phyloP scores from a whole-genome alignment of 2,797 vertebrate species.

The Paratrypauchen microcephalus region DNA sequence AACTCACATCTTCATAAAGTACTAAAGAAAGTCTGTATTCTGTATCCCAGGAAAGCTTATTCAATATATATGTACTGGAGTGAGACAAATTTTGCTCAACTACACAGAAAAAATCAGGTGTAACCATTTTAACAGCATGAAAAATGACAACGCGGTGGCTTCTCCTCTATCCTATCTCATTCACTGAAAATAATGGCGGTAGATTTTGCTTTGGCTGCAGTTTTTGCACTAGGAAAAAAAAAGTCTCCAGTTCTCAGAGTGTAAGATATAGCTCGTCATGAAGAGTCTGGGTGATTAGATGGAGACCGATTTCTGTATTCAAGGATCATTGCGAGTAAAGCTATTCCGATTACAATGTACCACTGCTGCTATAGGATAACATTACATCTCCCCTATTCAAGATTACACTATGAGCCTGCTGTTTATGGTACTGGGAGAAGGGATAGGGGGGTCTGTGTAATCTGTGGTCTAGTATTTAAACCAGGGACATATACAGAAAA shows the following conservation, averaged over 20 bases:
- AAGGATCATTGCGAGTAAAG: constrained; percentile 20
- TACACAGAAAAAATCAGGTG: too few species aligned
- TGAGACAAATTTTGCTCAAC: too few species aligned
- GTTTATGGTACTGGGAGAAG: constrained; percentile 49
- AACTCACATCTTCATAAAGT: too few species aligned
- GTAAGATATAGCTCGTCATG: constrained; percentile 37
- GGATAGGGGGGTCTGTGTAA: constrained; percentile 61
- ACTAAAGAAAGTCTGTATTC: too few species aligned
- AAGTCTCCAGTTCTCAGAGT: constrained; percentile 19
- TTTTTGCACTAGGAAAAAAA: constrained; percentile 27
- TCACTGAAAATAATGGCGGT: constrained; percentile 16
- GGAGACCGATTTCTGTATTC: constrained; percentile 27
- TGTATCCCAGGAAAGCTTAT: too few species aligned
- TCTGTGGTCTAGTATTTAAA: constrained; percentile 49
- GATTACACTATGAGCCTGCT: constrained; percentile 58
- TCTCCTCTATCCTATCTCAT: background rate
- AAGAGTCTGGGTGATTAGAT: constrained; percentile 33
- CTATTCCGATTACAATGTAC: constrained; percentile 28
- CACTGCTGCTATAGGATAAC: constrained; percentile 44
- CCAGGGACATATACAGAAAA: constrained; percentile 61
- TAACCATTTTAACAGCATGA: background rate
- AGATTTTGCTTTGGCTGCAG: constrained; percentile 31
- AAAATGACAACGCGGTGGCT: constrained; percentile 2
- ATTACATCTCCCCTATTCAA: constrained; percentile 37
- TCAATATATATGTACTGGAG: too few species aligned